Evolutionary conservation across 2,113 vertebrate genomes (phyloP).

Genomic region (Epinephelus fuscoguttatus): DNA sequence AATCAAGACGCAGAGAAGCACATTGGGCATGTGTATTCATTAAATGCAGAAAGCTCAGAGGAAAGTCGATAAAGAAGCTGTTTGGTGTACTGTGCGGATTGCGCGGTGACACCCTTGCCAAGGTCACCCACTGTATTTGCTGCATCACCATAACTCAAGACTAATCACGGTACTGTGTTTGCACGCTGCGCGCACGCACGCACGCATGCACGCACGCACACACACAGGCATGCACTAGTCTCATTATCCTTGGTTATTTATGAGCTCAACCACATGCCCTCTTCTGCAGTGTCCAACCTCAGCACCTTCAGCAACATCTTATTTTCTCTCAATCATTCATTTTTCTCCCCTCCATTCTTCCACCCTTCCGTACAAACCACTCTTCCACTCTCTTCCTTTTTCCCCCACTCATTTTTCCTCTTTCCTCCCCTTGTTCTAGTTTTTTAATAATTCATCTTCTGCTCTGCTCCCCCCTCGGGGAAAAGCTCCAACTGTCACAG

Average conservation of each 20-base stretch:
- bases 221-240: slow-evolving; percentile 50
- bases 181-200: slow-evolving; percentile 1
- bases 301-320: slow-evolving; percentile 67
- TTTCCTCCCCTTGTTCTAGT: slow-evolving; percentile 69
- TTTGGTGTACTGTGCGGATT: slow-evolving; percentile 34
- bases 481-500: slow-evolving; percentile 76
- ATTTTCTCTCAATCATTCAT: slow-evolving; percentile 54
- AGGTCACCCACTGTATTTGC: slow-evolving; percentile 67
- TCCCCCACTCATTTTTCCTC: slow-evolving; percentile 37
- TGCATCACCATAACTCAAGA: slow-evolving; percentile 69
- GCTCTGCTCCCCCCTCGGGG: slow-evolving; percentile 41
- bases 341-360: slow-evolving; percentile 14
- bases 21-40: slow-evolving; percentile 24
- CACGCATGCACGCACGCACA: slow-evolving; percentile 20
- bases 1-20: background rate
- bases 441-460: slow-evolving; percentile 79
- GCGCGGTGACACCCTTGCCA: slow-evolving; percentile 44
- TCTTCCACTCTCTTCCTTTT: slow-evolving; percentile 38
- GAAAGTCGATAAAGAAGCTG: slow-evolving; percentile 30
- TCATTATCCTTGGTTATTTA: slow-evolving; percentile 88
- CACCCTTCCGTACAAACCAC: background rate
- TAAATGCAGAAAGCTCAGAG: slow-evolving; percentile 6
- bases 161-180: slow-evolving; percentile 65
- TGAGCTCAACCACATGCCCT: slow-evolving; percentile 66
- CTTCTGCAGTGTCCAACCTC: slow-evolving; percentile 61